Conservation (phyloP, 1,140 invertebrate genomes). For the Rhagoletis zephyria region DNA sequence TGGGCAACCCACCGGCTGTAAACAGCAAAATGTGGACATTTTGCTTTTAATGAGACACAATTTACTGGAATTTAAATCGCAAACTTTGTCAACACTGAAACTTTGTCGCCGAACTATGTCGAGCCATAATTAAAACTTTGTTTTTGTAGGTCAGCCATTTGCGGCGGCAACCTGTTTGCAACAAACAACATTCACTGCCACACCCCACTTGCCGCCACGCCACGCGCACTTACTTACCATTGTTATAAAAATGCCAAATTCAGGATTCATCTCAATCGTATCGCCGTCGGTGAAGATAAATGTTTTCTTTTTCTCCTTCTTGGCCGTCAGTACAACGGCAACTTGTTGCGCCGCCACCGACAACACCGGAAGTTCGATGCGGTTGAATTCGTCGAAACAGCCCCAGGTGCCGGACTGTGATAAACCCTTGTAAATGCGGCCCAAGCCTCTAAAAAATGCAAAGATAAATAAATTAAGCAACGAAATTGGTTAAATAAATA, state of each 20-base stretch:
- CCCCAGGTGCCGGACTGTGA: conserved; percentile 97
- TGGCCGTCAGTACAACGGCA: conserved; percentile 91
- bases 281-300: conserved; percentile 97
- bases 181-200: background rate
- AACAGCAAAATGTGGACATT: background rate
- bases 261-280: conserved; percentile 91
- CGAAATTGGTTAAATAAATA: no score
- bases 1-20: background rate
- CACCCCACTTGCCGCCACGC: background rate
- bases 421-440: conserved; percentile 90
- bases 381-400: conserved; percentile 86
- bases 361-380: conserved; percentile 94
- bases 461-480: conserved; percentile 8
- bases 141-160: background rate
- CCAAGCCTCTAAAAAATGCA: conserved; percentile 80
- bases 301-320: conserved; percentile 91
- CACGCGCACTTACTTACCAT: conserved; percentile 81
- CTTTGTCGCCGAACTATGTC: background rate
- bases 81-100: background rate
- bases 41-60: conserved; percentile 4
- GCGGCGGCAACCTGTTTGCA: background rate
- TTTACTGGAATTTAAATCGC: conserved; percentile 37
- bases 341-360: conserved; percentile 98
- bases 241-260: conserved; percentile 97
- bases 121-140: conserved; percentile 20